Conservation (phyloP, 2,797 vertebrate species). For the Emydoidea blandingii region DNA sequence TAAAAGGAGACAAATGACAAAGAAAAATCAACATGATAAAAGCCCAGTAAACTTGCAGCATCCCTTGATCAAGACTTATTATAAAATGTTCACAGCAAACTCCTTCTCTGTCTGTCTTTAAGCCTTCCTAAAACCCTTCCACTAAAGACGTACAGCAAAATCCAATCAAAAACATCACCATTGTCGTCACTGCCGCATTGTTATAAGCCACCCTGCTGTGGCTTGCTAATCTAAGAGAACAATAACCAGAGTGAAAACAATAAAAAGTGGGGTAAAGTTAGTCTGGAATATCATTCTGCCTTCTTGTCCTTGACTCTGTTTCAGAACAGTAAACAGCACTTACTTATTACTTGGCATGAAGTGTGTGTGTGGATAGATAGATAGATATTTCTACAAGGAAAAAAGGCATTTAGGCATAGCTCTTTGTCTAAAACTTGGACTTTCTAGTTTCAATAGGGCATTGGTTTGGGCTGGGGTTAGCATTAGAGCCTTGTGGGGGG, state of each 20-base stretch:
- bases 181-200: accelerated
- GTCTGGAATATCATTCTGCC: not conserved
- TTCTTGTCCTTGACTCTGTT: not conserved
- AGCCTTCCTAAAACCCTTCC: not conserved
- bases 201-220: not conserved
- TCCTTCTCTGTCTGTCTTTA: not conserved
- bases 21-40: slow-evolving; percentile 34
- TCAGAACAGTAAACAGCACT: not conserved
- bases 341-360: accelerated
- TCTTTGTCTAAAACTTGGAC: not conserved
- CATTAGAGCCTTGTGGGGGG: not conserved
- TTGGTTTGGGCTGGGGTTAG: not conserved
- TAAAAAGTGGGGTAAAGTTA: not conserved
- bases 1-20: slow-evolving; percentile 20
- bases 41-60: slow-evolving; percentile 12
- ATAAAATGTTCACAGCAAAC: not conserved
- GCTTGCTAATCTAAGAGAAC: accelerated
- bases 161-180: accelerated
- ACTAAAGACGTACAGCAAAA: accelerated
- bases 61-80: slow-evolving; percentile 5
- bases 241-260: not conserved
- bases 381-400: not conserved
- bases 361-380: accelerated
- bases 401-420: not conserved
- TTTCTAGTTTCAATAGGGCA: not conserved